phyloP scores from a whole-genome alignment of 1,140 invertebrate species.

The Drosophila asahinai region DNA sequence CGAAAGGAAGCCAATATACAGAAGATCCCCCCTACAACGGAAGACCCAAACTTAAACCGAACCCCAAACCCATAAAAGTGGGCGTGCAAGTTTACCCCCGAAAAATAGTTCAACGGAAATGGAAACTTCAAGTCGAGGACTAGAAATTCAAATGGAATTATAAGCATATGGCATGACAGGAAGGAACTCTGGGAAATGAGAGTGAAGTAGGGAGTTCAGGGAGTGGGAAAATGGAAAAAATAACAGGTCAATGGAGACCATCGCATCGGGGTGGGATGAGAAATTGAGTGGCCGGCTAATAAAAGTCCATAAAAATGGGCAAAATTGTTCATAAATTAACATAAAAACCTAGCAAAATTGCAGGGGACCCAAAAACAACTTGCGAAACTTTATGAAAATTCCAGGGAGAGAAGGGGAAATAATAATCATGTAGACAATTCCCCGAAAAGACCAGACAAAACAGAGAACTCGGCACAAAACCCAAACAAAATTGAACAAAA shows the following conservation, averaged over 20 bases:
- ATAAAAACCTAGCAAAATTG: constrained; percentile 37
- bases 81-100: constrained; percentile 39
- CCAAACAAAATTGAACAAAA: constrained; percentile 52
- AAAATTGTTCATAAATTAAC: constrained; percentile 59
- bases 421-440: constrained; percentile 29
- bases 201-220: not conserved
- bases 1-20: constrained; percentile 29
- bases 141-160: constrained; percentile 54
- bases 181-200: constrained; percentile 2
- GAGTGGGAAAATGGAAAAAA: constrained; percentile 10
- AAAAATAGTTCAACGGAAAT: constrained; percentile 77
- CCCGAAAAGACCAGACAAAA: constrained; percentile 40
- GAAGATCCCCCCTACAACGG: constrained; percentile 5
- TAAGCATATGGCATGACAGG: constrained; percentile 58
- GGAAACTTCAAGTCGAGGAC: constrained; percentile 63
- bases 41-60: not conserved
- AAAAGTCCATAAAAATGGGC: constrained; percentile 34
- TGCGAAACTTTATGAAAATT: constrained; percentile 26
- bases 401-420: not conserved
- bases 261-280: not conserved
- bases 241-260: constrained; percentile 12
- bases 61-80: constrained; percentile 23
- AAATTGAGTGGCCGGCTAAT: constrained; percentile 42
- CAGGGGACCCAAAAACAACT: constrained; percentile 6
- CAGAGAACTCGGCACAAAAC: constrained; percentile 33